Conservation (phyloP, 1,140 invertebrate genomes). For the Agraylea sexmaculata region DNA sequence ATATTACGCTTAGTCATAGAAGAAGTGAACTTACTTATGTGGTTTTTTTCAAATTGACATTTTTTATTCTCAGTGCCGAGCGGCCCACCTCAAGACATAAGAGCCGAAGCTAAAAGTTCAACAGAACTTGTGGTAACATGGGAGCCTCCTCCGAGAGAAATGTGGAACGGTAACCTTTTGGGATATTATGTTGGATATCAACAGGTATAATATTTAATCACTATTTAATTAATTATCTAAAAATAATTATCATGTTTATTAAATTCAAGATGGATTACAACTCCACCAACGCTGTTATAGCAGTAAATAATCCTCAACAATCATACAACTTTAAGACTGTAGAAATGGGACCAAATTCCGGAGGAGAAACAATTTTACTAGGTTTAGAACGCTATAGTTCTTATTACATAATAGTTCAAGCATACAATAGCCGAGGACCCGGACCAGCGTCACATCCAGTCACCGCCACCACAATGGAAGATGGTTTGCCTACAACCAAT, state of each 20-base stretch:
- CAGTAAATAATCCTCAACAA: conserved; percentile 17
- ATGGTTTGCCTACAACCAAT: conserved; percentile 45
- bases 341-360: conserved; percentile 51
- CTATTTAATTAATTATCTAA: too few species aligned
- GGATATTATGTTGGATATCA: conserved; percentile 91
- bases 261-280: conserved; percentile 16
- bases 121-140: conserved; percentile 80
- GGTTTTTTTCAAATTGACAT: too few species aligned
- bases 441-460: conserved; percentile 77
- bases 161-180: conserved; percentile 83
- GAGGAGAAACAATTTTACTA: conserved; percentile 49
- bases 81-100: conserved; percentile 71
- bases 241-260: background rate
- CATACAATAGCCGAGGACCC: conserved; percentile 82
- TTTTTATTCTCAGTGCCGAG: conserved; percentile 61
- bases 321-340: conserved; percentile 62
- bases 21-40: too few species aligned
- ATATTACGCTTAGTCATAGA: too few species aligned
- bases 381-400: conserved; percentile 73
- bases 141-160: conserved; percentile 75
- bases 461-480: conserved; percentile 73
- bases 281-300: conserved; percentile 15
- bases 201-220: conserved; percentile 35
- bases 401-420: conserved; percentile 85
- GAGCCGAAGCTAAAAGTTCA: conserved; percentile 77